Conservation (phyloP, 1,140 invertebrate genomes). For the Procambarus virginalis region DNA sequence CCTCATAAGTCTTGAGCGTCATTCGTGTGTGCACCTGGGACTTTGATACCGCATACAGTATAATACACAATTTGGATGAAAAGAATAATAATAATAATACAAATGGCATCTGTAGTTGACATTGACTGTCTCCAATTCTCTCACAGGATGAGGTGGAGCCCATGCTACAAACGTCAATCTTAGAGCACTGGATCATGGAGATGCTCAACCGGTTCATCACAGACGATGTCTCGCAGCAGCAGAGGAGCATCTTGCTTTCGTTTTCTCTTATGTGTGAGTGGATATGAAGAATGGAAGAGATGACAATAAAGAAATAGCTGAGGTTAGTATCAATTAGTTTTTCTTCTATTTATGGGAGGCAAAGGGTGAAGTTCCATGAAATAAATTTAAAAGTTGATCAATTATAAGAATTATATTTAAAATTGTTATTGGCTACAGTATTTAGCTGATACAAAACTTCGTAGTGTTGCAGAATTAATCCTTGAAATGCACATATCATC, state of each 20-base stretch:
- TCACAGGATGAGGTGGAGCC: constrained; percentile 27
- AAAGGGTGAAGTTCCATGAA: too few relatives aligned
- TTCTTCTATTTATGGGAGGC: not conserved
- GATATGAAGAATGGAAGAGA: constrained; percentile 19
- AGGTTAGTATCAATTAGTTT: not conserved
- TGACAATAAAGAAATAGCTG: not conserved
- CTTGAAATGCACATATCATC: too few relatives aligned
- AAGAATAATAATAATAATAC: too few relatives aligned
- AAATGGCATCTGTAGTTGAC: too few relatives aligned
- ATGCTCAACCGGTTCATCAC: constrained; percentile 1
- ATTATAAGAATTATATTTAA: too few relatives aligned
- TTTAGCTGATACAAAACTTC: too few relatives aligned
- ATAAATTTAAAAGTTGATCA: not conserved
- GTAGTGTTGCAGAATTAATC: too few relatives aligned
- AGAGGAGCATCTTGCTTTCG: not conserved
- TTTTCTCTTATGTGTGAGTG: constrained; percentile 46
- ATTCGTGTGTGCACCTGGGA: too few relatives aligned
- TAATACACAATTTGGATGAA: too few relatives aligned
- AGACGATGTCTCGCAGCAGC: not conserved
- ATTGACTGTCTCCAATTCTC: not conserved
- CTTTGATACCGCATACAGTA: too few relatives aligned
- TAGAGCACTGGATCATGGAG: constrained; percentile 18
- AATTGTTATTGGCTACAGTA: too few relatives aligned
- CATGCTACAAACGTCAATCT: constrained; percentile 9
- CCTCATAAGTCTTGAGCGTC: too few relatives aligned